These are phyloP conservation scores for Drosophila kurseongensis DNA, from an alignment of 1,140 invertebrate species.

Conservation along the genomic window DNA sequence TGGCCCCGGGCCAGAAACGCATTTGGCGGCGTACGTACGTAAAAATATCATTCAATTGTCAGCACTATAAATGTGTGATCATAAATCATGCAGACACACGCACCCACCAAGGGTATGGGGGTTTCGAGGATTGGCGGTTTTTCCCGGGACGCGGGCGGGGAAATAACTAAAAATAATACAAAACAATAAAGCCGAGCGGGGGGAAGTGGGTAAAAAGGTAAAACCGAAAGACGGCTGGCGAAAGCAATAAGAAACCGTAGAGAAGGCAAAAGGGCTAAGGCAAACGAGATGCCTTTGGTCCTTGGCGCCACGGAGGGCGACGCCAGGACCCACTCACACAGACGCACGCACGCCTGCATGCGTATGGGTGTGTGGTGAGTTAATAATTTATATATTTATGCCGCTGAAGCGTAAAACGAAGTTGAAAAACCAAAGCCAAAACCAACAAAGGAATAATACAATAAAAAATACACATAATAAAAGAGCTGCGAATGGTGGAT, in stretches of 20 bases:
- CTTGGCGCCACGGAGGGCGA: slow-evolving; percentile 47
- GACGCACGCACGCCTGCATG: slow-evolving; percentile 10
- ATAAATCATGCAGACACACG: slow-evolving; percentile 78
- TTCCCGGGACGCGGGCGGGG: no score
- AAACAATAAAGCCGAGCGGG: slow-evolving; percentile 56
- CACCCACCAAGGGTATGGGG: slow-evolving; percentile 3
- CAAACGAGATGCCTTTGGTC: slow-evolving; percentile 25
- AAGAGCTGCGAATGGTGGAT: slow-evolving; percentile 51
- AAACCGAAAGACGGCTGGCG: slow-evolving; percentile 18
- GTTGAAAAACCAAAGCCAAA: slow-evolving; percentile 81
- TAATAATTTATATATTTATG: slow-evolving; percentile 83
- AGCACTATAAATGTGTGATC: slow-evolving; percentile 82
- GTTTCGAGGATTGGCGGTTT: neutral
- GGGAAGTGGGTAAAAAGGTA: slow-evolving; percentile 36
- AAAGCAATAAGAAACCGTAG: slow-evolving; percentile 16
- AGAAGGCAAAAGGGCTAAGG: slow-evolving; percentile 61
- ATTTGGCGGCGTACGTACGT: slow-evolving; percentile 45
- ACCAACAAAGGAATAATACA: slow-evolving; percentile 78
- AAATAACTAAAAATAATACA: slow-evolving; percentile 75
- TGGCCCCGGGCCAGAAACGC: slow-evolving; percentile 26
- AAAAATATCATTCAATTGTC: slow-evolving; percentile 83
- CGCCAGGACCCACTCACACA: slow-evolving; percentile 30
- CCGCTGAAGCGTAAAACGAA: slow-evolving; percentile 81
- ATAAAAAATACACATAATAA: slow-evolving; percentile 83
- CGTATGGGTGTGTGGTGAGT: slow-evolving; percentile 54